Percentiles rank a stretch among this genome's conserved stretches.
phyloP scores from a whole-genome alignment of 1,140 invertebrate species.

The Diachasmimorpha longicaudata region DNA sequence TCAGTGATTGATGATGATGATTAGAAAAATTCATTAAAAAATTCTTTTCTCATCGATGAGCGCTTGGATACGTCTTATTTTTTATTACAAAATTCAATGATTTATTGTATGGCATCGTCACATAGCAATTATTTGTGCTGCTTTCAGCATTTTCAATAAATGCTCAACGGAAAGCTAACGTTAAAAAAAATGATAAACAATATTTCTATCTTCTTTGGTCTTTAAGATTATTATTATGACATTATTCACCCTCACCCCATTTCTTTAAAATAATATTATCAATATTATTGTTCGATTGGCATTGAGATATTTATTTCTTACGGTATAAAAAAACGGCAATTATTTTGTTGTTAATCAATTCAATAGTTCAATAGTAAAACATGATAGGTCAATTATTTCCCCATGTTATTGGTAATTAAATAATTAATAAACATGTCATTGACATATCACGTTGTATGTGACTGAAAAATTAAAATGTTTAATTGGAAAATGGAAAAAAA shows the following conservation, averaged over 20 bases:
- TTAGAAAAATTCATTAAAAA: neutral
- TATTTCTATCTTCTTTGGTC: constrained; percentile 55
- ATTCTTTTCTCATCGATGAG: neutral
- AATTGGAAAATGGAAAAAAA: constrained; percentile 7
- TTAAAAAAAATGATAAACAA: constrained; percentile 31
- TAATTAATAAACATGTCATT: no score
- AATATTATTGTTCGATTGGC: constrained; percentile 4
- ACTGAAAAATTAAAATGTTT: no score
- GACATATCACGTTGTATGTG: no score
- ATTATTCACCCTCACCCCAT: neutral
- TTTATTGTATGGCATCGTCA: neutral
- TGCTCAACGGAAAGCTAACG: constrained; percentile 38
- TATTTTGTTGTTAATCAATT: constrained; percentile 26
- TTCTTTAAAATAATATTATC: no score
- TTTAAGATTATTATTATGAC: constrained; percentile 54
- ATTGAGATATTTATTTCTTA: neutral
- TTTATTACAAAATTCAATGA: neutral
- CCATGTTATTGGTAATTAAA: no score
- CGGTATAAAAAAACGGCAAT: neutral
- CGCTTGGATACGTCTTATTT: neutral
- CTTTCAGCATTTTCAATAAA: neutral
- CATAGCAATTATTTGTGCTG: constrained; percentile 1
- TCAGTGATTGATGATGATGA: neutral
- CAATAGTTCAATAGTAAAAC: neutral
- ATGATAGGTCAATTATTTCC: no score